These are phyloP conservation scores for Heterodera filipjevi DNA, from an alignment of 2,888 invertebrate genomes.

Conservation along the genomic window DNA sequence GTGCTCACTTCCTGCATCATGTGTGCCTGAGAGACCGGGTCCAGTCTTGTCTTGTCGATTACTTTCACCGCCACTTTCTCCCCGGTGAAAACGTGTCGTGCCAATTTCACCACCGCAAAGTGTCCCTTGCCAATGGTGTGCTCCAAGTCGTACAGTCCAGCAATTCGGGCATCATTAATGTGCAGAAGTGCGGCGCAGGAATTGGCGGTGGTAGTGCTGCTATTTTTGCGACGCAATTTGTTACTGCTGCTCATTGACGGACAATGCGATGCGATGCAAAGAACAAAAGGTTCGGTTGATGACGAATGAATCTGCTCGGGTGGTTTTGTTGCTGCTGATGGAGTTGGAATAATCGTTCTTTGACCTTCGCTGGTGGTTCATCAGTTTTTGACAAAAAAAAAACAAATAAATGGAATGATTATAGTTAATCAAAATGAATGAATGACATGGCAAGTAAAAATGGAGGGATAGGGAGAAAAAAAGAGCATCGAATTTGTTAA, in stretches of 20 bases:
- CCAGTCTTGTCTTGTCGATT: conserved; percentile 96
- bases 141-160: conserved; percentile 91
- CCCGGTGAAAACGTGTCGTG: conserved; percentile 96
- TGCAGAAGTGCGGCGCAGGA: conserved; percentile 32
- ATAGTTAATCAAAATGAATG: not conserved
- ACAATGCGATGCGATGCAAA: not conserved
- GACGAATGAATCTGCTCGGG: not conserved
- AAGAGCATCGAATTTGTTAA: not conserved
- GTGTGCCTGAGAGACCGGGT: conserved; percentile 91
- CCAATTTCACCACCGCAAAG: conserved; percentile 96
- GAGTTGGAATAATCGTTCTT: conserved; percentile 5
- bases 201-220: not conserved
- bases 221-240: conserved; percentile 24
- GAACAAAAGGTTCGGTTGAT: not conserved
- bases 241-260: conserved; percentile 7
- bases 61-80: conserved; percentile 81
- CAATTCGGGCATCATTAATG: conserved; percentile 47
- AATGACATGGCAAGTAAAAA: not conserved
- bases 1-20: conserved; percentile 77
- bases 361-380: conserved; percentile 1
- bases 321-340: not conserved
- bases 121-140: conserved; percentile 94
- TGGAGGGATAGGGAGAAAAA: not conserved
- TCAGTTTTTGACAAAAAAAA: conserved; percentile 5
- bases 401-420: not conserved